Evolutionary conservation across 2,113 vertebrate genomes (phyloP).

Genomic region (Ursus arctos): DNA sequence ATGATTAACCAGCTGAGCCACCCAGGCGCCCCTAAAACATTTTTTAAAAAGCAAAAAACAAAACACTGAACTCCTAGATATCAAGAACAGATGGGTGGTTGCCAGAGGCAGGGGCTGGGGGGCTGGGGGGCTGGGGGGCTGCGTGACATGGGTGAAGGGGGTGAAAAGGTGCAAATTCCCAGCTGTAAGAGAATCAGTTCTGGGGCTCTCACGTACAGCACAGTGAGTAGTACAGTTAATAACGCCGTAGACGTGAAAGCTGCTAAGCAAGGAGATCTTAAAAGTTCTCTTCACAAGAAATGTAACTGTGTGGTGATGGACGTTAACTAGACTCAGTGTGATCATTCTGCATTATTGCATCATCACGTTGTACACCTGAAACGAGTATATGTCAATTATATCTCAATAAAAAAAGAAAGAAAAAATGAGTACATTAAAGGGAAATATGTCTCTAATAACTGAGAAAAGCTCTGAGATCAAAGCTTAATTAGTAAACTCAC

Average conservation of each 20-base stretch:
- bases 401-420: not conserved
- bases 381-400: not conserved
- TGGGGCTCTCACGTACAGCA: not conserved
- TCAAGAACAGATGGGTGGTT: not conserved
- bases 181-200: not conserved
- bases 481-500: conserved; percentile 7
- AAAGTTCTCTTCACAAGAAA: not conserved
- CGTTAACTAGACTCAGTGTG: not conserved
- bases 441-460: not conserved
- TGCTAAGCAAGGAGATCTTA: not conserved
- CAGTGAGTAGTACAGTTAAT: not conserved
- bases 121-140: fast-evolving
- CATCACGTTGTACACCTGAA: not conserved
- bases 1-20: no score
- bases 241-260: not conserved
- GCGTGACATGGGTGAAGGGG: not conserved
- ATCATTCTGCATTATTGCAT: not conserved
- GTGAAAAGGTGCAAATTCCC: not conserved
- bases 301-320: not conserved
- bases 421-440: not conserved
- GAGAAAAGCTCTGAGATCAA: not conserved
- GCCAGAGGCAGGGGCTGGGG: not conserved
- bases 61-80: not conserved
- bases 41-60: not conserved
- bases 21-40: not conserved